Percentiles rank a stretch among this genome's conserved stretches.
Evolutionary conservation across 2,888 invertebrate genomes (phyloP).

Genomic region (Trissoscelio sp.): DNA sequence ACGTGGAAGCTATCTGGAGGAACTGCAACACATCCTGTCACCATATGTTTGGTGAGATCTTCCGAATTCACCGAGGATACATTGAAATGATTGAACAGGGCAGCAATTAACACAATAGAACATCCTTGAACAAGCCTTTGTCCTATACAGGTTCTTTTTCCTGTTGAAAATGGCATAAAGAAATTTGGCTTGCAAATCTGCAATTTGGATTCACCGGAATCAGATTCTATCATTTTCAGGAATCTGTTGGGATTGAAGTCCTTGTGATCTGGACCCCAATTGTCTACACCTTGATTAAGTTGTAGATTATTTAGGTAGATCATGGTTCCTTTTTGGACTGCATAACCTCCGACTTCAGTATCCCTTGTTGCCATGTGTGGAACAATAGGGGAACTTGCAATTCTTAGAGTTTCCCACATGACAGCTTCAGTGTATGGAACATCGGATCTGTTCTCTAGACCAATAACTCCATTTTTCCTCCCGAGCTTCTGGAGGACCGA

Average conservation of each 20-base stretch:
- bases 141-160: constrained; percentile 94
- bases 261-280: constrained; percentile 88
- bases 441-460: constrained; percentile 87
- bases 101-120: constrained; percentile 89
- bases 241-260: constrained; percentile 91
- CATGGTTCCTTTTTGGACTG: constrained; percentile 90
- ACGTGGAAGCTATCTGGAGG: constrained; percentile 89
- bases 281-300: constrained; percentile 89
- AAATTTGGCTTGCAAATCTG: constrained; percentile 85
- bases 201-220: constrained; percentile 71
- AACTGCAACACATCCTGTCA: constrained; percentile 89
- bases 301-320: constrained; percentile 94
- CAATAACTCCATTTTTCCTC: constrained; percentile 85
- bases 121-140: constrained; percentile 91
- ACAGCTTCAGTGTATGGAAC: constrained; percentile 93
- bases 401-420: constrained; percentile 90
- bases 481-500: constrained; percentile 74
- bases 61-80: constrained; percentile 84
- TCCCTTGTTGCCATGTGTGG: constrained; percentile 94
- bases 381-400: constrained; percentile 94
- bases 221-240: constrained; percentile 83
- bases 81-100: constrained; percentile 89
- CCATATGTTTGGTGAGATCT: constrained; percentile 85
- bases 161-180: constrained; percentile 94
- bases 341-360: constrained; percentile 89